Percentiles rank a stretch among this genome's conserved stretches.
Conservation (phyloP, 2,888 invertebrate species). For the Ceriagrion tenellum region DNA sequence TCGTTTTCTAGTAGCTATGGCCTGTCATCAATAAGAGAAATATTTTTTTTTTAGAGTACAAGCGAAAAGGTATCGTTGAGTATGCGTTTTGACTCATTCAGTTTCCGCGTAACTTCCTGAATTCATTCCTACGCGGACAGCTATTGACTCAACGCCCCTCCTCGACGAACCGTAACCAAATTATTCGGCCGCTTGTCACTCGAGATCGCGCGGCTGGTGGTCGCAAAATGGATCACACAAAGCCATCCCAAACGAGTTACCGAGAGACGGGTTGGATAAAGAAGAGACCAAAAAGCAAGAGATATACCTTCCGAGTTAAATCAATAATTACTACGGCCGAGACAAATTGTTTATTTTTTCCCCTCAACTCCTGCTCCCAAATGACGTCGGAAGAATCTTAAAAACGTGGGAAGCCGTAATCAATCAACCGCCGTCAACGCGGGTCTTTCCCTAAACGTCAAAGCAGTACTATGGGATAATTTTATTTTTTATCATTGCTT, state of each 20-base stretch:
- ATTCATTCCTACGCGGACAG: neutral
- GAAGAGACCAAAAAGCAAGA: neutral
- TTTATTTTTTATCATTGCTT: neutral
- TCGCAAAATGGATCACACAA: neutral
- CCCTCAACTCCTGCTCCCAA: neutral
- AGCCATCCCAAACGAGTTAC: neutral
- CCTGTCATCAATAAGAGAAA: too few species aligned
- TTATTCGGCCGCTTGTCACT: neutral
- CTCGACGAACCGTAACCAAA: neutral
- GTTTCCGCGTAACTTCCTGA: neutral
- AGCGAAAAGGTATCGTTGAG: too few species aligned
- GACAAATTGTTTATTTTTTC: neutral
- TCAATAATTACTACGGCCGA: neutral
- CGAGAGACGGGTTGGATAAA: neutral
- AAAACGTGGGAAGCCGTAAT: neutral
- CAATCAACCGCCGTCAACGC: neutral
- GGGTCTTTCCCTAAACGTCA: neutral
- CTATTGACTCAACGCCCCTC: neutral
- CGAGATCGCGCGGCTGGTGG: neutral
- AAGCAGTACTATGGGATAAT: neutral
- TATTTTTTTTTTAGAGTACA: too few species aligned
- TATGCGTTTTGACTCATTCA: too few species aligned
- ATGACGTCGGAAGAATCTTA: neutral
- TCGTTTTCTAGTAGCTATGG: too few species aligned
- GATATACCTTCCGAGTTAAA: neutral